Base-by-base conservation (phyloP, 2,888 invertebrate genomes). In the Helobdella robusta region DNA sequence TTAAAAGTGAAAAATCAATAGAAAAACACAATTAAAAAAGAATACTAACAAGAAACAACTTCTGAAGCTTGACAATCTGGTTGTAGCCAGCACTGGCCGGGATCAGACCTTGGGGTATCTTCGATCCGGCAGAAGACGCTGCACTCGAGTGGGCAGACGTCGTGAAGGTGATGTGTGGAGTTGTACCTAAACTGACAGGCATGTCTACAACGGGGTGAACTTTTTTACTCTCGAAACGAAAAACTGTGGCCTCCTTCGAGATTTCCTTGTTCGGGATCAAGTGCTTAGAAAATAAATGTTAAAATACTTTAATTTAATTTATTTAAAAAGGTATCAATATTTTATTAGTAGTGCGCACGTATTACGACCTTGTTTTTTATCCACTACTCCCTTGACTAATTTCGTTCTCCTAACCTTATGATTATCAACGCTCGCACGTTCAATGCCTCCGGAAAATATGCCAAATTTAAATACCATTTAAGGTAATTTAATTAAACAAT, bases 151-250 rank as follows among this genome's bases (percentile, higher is more conserved):
- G n/a, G 30, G 58, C 20, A 25, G 34, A 40, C 15, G 40, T 18
- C 18, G 34, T 40, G 5, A 30, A 5, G n/a, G 34, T 64, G 20
- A 40, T 56, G 20, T 62, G 18, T 20, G 56, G 54, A 28, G 28
- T 28, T 5, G 56, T 30, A 30, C 56, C 56, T 3, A 56, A 32
- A 28, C 11, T 56, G 25, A 30, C n/a, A n/a, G 56, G 56, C 25
- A 56, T 28, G 32, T 56, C 56, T 30, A n/a, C 56, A 30, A 59
- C 65, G 8, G 65, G 59, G 15, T 48, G 40, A 6, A 65, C 50
- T 23, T 65, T 65, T 32, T 28, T 59, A 35, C 59, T 65, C 59
- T 65, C 65, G 36, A 59, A 65, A 23, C 46, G 32, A 35, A 65
- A 65, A 20, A 56, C 58, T 20, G 48, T 48, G 5, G 56, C 1